These are phyloP conservation scores for Podilymbus podiceps DNA, from an alignment of 2,113 vertebrate species.

Conservation along the genomic window DNA sequence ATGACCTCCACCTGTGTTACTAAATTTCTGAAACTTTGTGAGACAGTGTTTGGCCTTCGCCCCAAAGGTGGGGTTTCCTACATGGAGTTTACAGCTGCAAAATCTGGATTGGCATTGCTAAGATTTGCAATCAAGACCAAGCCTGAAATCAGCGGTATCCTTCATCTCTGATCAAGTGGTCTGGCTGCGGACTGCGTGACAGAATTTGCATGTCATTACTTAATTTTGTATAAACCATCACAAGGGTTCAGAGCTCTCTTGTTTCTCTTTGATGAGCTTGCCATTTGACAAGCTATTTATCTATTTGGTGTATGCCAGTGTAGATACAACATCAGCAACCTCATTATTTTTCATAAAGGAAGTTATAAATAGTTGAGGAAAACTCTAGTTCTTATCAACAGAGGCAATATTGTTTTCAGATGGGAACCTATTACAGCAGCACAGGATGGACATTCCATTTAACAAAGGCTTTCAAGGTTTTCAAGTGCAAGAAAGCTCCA, in stretches of 20 bases:
- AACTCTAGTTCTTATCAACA: conserved; percentile 1
- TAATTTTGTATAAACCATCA: conserved; percentile 18
- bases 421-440: not conserved
- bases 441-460: not conserved
- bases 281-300: conserved; percentile 44
- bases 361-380: conserved; percentile 15
- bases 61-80: not conserved
- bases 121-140: conserved; percentile 15
- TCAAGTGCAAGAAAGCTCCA: not conserved
- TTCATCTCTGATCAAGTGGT: conserved; percentile 6
- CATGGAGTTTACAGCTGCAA: not conserved
- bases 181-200: not conserved
- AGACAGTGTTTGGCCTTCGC: not conserved
- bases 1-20: not conserved
- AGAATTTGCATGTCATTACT: conserved; percentile 53
- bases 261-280: conserved; percentile 13
- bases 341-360: conserved; percentile 33
- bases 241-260: not conserved
- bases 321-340: not conserved
- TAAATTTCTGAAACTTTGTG: not conserved
- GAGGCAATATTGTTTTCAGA: conserved; percentile 29
- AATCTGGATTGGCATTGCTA: not conserved
- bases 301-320: not conserved
- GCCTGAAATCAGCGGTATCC: conserved; percentile 9
- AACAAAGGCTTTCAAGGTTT: not conserved